phyloP scores from a whole-genome alignment of 35 echinoderm and acorn worm genomes.

The Chiridota heheva region DNA sequence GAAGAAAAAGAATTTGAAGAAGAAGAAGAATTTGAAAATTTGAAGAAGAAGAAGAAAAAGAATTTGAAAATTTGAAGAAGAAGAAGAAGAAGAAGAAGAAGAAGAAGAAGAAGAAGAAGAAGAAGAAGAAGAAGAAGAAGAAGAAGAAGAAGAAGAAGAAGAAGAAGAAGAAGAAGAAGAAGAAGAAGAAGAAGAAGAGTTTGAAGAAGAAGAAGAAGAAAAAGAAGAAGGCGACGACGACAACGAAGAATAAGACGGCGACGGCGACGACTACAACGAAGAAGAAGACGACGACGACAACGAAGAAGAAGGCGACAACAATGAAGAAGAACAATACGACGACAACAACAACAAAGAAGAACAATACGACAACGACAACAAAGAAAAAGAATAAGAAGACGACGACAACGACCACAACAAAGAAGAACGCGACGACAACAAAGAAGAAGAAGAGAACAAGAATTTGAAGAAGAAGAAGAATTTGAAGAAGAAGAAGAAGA shows the following conservation, averaged over 20 bases:
- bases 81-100: neutral
- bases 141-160: conserved; percentile 8
- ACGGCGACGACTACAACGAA: neutral
- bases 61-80: no score
- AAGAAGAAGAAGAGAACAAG: no score
- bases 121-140: conserved; percentile 2
- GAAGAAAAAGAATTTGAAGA: no score
- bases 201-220: conserved; percentile 6
- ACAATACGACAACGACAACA: neutral
- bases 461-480: no score
- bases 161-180: conserved; percentile 7
- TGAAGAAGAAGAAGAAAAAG: no score
- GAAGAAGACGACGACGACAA: conserved; percentile 1
- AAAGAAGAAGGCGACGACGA: neutral
- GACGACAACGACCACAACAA: no score
- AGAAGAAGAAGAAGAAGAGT: conserved; percentile 5
- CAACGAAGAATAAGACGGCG: neutral
- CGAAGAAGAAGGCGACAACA: neutral
- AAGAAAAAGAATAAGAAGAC: neutral
- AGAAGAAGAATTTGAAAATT: no score
- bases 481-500: no score
- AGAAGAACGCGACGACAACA: no score
- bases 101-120: neutral
- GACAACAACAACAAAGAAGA: neutral
- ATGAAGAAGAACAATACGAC: neutral